Evolutionary conservation across 2,797 vertebrate species (phyloP).

Genomic region (Syngnathus rostellatus): DNA sequence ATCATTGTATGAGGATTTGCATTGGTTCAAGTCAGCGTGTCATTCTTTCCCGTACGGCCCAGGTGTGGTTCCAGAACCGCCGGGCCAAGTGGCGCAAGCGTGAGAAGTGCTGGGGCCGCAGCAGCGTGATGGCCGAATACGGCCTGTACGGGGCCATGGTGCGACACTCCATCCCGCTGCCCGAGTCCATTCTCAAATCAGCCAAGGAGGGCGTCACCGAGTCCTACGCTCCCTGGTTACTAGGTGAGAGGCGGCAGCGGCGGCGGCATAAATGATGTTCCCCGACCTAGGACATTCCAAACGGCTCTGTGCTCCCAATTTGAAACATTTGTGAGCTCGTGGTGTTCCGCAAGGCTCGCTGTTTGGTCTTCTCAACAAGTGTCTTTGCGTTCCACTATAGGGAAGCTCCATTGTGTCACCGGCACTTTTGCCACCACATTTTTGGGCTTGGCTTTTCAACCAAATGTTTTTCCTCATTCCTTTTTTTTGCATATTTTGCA

Average conservation of each 20-base stretch:
- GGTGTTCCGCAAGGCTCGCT: too few species aligned
- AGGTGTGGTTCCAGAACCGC: conserved; percentile 99
- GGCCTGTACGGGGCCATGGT: conserved; percentile 98
- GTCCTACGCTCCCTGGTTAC: conserved; percentile 94
- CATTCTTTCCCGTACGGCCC: conserved; percentile 33
- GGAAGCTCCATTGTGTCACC: too few species aligned
- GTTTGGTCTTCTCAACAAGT: too few species aligned
- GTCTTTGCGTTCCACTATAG: too few species aligned
- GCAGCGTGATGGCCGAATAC: conserved; percentile 98
- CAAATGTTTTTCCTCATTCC: too few species aligned
- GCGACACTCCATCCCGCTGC: conserved; percentile 94
- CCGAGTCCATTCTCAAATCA: conserved; percentile 97
- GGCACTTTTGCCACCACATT: too few species aligned
- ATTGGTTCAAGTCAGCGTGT: not conserved
- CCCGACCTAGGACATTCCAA: not conserved
- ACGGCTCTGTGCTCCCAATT: not conserved
- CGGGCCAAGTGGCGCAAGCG: conserved; percentile 97
- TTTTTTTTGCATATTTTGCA: too few species aligned
- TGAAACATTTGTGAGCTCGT: too few species aligned
- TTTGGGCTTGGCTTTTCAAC: too few species aligned
- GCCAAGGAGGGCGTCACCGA: conserved; percentile 97
- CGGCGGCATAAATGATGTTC: too few species aligned
- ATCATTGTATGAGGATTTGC: too few species aligned
- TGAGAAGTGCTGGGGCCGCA: conserved; percentile 97
- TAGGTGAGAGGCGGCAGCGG: conserved; percentile 62